Base-by-base conservation (phyloP, 2,888 invertebrate genomes). In the Lepeophtheirus nordmannii region DNA sequence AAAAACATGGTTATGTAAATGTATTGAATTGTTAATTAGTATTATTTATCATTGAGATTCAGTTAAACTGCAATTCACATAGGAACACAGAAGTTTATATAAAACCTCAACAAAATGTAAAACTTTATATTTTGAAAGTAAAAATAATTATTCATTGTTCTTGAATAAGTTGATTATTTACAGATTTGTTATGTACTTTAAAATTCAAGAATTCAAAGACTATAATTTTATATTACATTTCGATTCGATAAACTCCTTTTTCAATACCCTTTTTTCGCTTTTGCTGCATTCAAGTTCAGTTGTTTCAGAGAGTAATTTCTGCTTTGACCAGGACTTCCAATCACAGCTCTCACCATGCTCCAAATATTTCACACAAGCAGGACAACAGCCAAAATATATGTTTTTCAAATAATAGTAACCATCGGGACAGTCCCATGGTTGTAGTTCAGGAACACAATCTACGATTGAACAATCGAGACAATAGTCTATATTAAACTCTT, bases 381-480 rank as follows among this genome's bases (percentile, higher is more conserved):
- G 30, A 37, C 60, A 60, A 23, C 60, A 60, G 9, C 60, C 60
- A 17, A 60, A 22, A 60, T 38, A 23, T 10, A 60, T 30, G 11
- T 60, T 60, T 30, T 60, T 17, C 30, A 7, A 11, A 30, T 38
- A 60, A 30, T 23, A 60, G 30, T 30, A 37, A 23, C 60, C 60
- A 3, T 14, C 22, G 1, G 60, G 60, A 37, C 60, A 60, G n/a
- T 60, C 60, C 38, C 9, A 10, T 17, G 60, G 23, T 14, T 60
- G 10, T 14, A 60, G 11, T n/a, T 60, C 60, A 17, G 60, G 60
- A 38, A 60, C 38, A 38, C 60, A 60, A 37, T 60, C 60, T 10
- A 60, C 60, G 10, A 60, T 20, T 1, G 30, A 37, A 38, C 60
- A 60, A 60, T 60, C 23, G 1, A 38, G 60, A 30, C 60, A 60